Evolutionary conservation across 1,140 invertebrate species (phyloP).

Genomic region (Thereuonema tuberculata): DNA sequence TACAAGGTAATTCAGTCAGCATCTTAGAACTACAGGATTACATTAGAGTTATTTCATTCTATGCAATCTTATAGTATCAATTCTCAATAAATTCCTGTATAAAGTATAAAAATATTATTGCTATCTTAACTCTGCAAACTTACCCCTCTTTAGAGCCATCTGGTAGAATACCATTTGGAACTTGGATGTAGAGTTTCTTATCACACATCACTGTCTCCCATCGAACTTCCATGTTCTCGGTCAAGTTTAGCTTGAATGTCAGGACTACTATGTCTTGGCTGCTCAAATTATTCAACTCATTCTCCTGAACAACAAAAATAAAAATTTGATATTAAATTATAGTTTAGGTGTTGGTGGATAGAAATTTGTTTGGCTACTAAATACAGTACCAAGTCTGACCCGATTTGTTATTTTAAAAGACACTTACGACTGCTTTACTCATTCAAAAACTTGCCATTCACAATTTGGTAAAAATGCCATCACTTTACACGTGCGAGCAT

Average conservation of each 20-base stretch:
- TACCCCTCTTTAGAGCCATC: slow-evolving; percentile 76
- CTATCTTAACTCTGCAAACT: too few relatives aligned
- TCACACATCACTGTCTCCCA: slow-evolving; percentile 73
- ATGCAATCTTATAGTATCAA: too few relatives aligned
- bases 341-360: slow-evolving; percentile 30
- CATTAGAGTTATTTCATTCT: too few relatives aligned
- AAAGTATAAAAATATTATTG: too few relatives aligned
- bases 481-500: too few relatives aligned
- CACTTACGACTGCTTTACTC: too few relatives aligned
- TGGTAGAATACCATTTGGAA: slow-evolving; percentile 65
- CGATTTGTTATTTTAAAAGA: too few relatives aligned
- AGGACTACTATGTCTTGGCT: slow-evolving; percentile 40
- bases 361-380: slow-evolving; percentile 34
- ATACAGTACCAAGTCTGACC: slow-evolving; percentile 11
- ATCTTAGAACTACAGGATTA: too few relatives aligned
- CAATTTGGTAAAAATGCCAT: too few relatives aligned
- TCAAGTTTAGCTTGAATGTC: slow-evolving; percentile 60
- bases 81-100: too few relatives aligned
- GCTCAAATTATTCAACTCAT: slow-evolving; percentile 26
- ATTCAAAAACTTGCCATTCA: too few relatives aligned
- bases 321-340: slow-evolving; percentile 4
- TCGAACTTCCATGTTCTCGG: slow-evolving; percentile 52
- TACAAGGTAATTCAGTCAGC: too few relatives aligned
- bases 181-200: slow-evolving; percentile 66
- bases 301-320: slow-evolving; percentile 14